phyloP scores from a whole-genome alignment of 2,797 vertebrate genomes.

The Knipowitschia caucasica region DNA sequence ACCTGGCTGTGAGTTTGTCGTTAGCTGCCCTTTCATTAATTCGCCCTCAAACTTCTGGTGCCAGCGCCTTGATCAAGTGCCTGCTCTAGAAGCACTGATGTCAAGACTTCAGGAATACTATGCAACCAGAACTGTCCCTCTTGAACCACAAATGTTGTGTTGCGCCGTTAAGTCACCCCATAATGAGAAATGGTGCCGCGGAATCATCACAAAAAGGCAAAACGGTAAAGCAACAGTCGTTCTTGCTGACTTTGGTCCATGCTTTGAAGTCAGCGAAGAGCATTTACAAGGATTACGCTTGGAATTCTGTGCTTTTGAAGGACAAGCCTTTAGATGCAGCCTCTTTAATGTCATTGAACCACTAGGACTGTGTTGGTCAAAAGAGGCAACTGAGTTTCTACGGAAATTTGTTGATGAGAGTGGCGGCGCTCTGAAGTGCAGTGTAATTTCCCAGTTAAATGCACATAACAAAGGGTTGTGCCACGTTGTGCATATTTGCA shows the following conservation, averaged over 20 bases:
- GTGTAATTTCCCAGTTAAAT: slow-evolving; percentile 68
- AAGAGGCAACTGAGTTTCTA: slow-evolving; percentile 57
- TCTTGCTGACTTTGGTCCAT: slow-evolving; percentile 83
- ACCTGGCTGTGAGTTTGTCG: slow-evolving; percentile 76
- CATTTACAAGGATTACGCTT: slow-evolving; percentile 77
- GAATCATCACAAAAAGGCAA: slow-evolving; percentile 48
- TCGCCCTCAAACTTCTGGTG: slow-evolving; percentile 88
- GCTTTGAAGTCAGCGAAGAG: slow-evolving; percentile 63
- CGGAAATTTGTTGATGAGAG: slow-evolving; percentile 62
- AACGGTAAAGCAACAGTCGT: slow-evolving; percentile 56
- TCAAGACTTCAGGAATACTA: slow-evolving; percentile 80
- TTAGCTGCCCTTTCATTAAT: slow-evolving; percentile 71
- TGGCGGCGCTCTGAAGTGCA: slow-evolving; percentile 70
- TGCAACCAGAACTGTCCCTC: slow-evolving; percentile 52
- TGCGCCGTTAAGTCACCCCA: slow-evolving; percentile 74
- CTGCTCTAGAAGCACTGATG: slow-evolving; percentile 80
- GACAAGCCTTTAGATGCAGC: slow-evolving; percentile 84
- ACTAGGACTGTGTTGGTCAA: slow-evolving; percentile 57
- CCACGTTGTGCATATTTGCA: slow-evolving; percentile 80
- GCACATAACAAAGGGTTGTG: slow-evolving; percentile 63
- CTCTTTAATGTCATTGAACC: slow-evolving; percentile 71
- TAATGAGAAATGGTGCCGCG: slow-evolving; percentile 85
- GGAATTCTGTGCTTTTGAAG: slow-evolving; percentile 74
- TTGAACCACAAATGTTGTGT: slow-evolving; percentile 68
- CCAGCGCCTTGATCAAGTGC: slow-evolving; percentile 68